Conservation (phyloP, 2,113 vertebrate genomes). For the Notothenia coriiceps region DNA sequence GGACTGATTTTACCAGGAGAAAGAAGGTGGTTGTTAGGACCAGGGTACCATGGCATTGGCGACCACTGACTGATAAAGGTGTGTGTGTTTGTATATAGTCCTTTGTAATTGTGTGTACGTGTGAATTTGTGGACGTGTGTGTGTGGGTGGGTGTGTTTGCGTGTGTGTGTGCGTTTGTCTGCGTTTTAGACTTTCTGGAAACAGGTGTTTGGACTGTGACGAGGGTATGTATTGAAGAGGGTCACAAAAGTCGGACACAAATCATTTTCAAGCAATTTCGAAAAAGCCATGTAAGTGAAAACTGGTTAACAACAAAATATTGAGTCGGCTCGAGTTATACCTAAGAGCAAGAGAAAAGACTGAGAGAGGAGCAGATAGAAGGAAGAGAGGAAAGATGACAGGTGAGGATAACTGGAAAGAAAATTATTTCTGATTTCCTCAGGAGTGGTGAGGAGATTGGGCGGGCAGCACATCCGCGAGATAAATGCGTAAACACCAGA, state of each 20-base stretch:
- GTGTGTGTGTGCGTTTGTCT: constrained; percentile 1
- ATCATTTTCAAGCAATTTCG: constrained; percentile 48
- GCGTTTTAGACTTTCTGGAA: constrained; percentile 15
- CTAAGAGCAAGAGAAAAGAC: not conserved
- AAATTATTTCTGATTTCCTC: constrained; percentile 60
- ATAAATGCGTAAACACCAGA: constrained; percentile 20
- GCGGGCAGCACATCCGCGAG: constrained; percentile 3
- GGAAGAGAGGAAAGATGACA: constrained; percentile 20
- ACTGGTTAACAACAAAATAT: constrained; percentile 52
- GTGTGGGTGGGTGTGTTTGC: not conserved
- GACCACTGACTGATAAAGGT: constrained; percentile 50
- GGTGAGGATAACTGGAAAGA: constrained; percentile 56
- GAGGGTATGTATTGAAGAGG: constrained; percentile 5
- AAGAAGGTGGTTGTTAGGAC: constrained; percentile 57
- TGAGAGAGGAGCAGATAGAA: not conserved
- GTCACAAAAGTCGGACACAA: constrained; percentile 39
- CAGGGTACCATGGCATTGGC: constrained; percentile 37
- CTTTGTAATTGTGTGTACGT: not conserved
- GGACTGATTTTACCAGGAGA: constrained; percentile 33
- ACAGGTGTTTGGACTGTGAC: constrained; percentile 22
- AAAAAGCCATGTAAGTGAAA: constrained; percentile 32
- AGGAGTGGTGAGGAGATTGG: constrained; percentile 41
- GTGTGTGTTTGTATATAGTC: constrained; percentile 16
- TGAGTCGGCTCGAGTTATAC: constrained; percentile 25
- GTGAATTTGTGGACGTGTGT: not conserved